These are phyloP conservation scores for Spea bombifrons DNA, from an alignment of 2,113 vertebrate genomes.

Conservation along the genomic window DNA sequence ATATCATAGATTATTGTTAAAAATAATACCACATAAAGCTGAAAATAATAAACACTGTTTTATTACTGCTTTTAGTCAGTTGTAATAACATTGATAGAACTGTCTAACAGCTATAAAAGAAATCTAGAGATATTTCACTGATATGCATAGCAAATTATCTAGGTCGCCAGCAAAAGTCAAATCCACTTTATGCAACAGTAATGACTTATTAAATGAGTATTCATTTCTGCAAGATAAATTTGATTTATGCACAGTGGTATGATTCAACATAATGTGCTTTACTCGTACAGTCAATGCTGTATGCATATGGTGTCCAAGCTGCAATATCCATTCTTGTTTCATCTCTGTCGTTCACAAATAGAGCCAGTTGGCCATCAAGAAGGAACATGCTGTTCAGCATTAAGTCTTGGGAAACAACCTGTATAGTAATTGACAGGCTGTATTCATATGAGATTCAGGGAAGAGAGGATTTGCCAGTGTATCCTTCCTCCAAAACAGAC, in stretches of 20 bases:
- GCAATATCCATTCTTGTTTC: constrained; percentile 10
- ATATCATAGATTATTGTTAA: too few relatives aligned
- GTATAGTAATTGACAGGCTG: constrained; percentile 3
- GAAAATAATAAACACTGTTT: too few relatives aligned
- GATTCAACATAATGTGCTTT: not conserved
- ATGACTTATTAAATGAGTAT: not conserved
- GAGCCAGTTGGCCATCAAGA: constrained; percentile 1
- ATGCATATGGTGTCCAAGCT: constrained; percentile 3
- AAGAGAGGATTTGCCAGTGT: too few relatives aligned
- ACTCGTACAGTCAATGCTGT: not conserved
- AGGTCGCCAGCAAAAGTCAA: too few relatives aligned
- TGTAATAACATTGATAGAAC: too few relatives aligned
- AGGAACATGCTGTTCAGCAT: constrained; percentile 13
- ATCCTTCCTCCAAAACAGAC: too few relatives aligned
- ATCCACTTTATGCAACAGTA: too few relatives aligned
- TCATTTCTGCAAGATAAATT: not conserved
- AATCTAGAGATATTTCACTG: too few relatives aligned
- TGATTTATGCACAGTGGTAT: constrained; percentile 7
- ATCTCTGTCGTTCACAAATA: not conserved
- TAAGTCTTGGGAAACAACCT: not conserved
- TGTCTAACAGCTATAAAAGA: too few relatives aligned
- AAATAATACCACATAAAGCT: too few relatives aligned
- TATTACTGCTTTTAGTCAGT: too few relatives aligned
- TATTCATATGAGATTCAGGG: not conserved
- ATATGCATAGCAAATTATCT: too few relatives aligned